Evolutionary conservation across 2,113 vertebrate genomes (phyloP).

Genomic region (Misgurnus mizolepis): DNA sequence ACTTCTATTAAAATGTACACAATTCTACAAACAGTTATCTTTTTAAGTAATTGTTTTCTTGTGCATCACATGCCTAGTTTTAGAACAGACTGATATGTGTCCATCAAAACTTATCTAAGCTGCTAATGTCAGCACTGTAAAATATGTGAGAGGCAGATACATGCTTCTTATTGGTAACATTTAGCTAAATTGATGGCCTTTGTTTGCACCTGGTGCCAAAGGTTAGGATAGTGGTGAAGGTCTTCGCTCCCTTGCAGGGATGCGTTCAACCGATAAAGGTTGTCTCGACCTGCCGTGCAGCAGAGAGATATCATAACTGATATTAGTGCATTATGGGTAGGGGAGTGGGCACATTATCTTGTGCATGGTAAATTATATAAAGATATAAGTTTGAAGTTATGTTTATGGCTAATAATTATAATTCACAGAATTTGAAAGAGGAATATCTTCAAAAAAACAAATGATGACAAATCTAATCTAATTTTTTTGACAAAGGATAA

Average conservation of each 20-base stretch:
- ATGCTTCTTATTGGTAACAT: conserved; percentile 46
- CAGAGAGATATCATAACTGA: conserved; percentile 50
- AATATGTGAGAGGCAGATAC: conserved; percentile 50
- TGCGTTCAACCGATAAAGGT: conserved; percentile 53
- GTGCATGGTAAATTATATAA: too few relatives aligned
- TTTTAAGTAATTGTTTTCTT: conserved; percentile 1
- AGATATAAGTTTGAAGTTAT: too few relatives aligned
- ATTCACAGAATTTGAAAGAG: too few relatives aligned
- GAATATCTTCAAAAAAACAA: too few relatives aligned
- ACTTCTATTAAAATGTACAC: neutral
- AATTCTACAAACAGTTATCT: conserved; percentile 5
- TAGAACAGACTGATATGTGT: conserved; percentile 38
- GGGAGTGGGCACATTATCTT: neutral
- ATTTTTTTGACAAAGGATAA: too few relatives aligned
- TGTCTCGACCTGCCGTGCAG: conserved; percentile 32
- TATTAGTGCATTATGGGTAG: conserved; percentile 32
- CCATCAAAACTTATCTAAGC: conserved; percentile 41
- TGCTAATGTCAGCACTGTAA: conserved; percentile 58
- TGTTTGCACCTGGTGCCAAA: conserved; percentile 64
- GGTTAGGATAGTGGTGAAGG: conserved; percentile 60
- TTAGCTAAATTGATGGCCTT: conserved; percentile 68
- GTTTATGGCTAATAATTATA: too few relatives aligned
- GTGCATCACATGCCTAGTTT: conserved; percentile 3
- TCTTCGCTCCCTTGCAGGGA: conserved; percentile 35
- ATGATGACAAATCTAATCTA: too few relatives aligned